Conservation (phyloP, 92 coral and sea anemone genomes). For the Epizoanthus scotinus region DNA sequence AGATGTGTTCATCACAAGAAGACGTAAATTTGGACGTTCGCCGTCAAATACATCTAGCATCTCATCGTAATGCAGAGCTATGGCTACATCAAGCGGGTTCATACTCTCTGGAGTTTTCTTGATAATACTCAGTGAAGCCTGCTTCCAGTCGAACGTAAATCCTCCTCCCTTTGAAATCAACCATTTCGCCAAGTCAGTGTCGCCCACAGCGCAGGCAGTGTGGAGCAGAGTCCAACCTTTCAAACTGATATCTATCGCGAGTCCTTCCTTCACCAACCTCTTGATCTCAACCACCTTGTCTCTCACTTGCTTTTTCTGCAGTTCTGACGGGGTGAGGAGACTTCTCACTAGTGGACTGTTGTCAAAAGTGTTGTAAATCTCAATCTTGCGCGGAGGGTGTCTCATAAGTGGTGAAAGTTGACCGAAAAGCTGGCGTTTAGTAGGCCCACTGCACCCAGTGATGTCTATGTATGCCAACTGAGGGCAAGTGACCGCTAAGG, state of each 20-base stretch:
- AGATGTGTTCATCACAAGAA: constrained; percentile 18
- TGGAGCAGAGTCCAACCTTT: constrained; percentile 52
- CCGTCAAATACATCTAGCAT: background rate
- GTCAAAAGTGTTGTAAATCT: constrained; percentile 14
- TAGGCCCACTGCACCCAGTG: constrained; percentile 17
- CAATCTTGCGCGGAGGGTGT: background rate
- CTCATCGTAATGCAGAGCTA: constrained; percentile 19
- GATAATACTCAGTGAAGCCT: constrained; percentile 29
- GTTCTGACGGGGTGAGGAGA: constrained; percentile 25
- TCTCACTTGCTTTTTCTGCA: constrained; percentile 23
- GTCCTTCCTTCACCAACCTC: constrained; percentile 27
- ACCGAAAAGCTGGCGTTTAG: constrained; percentile 26
- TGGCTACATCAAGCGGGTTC: constrained; percentile 17
- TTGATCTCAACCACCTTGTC: constrained; percentile 26
- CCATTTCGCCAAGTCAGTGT: constrained; percentile 40
- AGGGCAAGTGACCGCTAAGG: constrained; percentile 16
- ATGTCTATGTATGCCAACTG: background rate
- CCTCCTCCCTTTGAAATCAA: constrained; percentile 21
- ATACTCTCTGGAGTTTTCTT: constrained; percentile 36
- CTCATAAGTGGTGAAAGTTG: background rate
- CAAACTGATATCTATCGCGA: constrained; percentile 43
- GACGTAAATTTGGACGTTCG: constrained; percentile 16
- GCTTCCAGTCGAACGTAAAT: constrained; percentile 26
- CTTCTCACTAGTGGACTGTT: constrained; percentile 10
- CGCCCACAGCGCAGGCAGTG: constrained; percentile 47